Percentiles rank a stretch among this genome's conserved stretches.
phyloP scores from a whole-genome alignment of 1,140 invertebrate species.

The Heliothis virescens region DNA sequence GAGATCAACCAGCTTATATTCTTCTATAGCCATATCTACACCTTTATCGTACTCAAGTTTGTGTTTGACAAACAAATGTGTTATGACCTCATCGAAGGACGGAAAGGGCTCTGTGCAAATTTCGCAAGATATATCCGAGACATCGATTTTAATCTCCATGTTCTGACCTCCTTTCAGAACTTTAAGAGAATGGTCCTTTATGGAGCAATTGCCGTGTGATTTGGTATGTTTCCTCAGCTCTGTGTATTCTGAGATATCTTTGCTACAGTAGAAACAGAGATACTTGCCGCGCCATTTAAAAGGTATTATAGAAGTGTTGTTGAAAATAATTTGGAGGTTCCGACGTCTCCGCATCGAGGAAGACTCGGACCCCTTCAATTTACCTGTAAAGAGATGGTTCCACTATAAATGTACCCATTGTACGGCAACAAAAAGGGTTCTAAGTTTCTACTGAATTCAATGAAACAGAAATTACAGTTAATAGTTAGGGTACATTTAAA shows the following conservation, averaged over 20 bases:
- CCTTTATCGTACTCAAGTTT: slow-evolving; percentile 70
- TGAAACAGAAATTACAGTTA: slow-evolving; percentile 15
- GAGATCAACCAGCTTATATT: slow-evolving; percentile 72
- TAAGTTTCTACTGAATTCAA: slow-evolving; percentile 3
- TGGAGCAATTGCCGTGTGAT: slow-evolving; percentile 73
- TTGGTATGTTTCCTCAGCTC: slow-evolving; percentile 76
- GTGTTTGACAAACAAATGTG: slow-evolving; percentile 72
- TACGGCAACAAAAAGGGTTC: slow-evolving; percentile 43
- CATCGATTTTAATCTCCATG: slow-evolving; percentile 81
- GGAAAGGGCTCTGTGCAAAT: slow-evolving; percentile 70
- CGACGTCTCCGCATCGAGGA: slow-evolving; percentile 75
- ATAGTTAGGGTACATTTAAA: slow-evolving; percentile 80
- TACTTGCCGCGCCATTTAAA: slow-evolving; percentile 83
- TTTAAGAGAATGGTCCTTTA: slow-evolving; percentile 74
- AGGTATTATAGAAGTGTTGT: slow-evolving; percentile 79
- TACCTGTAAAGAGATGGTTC: slow-evolving; percentile 74
- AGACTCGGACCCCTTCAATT: slow-evolving; percentile 72
- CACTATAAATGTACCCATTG: slow-evolving; percentile 82
- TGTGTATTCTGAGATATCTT: slow-evolving; percentile 68
- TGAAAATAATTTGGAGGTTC: slow-evolving; percentile 78
- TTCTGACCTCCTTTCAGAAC: slow-evolving; percentile 77
- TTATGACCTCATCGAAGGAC: slow-evolving; percentile 65
- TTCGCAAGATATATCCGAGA: slow-evolving; percentile 72
- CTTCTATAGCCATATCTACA: slow-evolving; percentile 78
- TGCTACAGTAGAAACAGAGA: slow-evolving; percentile 80